phyloP scores from a whole-genome alignment of 1,140 invertebrate species.

The Heliconius congener region DNA sequence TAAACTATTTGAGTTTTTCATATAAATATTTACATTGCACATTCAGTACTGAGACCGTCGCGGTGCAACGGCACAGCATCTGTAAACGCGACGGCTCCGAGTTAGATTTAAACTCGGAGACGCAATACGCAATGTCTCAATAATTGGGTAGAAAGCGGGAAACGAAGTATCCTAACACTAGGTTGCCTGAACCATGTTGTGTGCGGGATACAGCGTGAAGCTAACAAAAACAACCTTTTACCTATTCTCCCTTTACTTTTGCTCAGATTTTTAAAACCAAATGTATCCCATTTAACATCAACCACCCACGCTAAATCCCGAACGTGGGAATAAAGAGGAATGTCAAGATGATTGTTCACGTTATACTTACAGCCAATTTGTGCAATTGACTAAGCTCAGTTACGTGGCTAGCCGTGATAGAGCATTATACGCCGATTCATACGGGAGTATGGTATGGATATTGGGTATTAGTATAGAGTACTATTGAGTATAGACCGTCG shows the following conservation, averaged over 20 bases:
- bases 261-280: not conserved
- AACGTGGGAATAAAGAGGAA: conserved; percentile 33
- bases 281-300: not conserved
- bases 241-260: too few relatives aligned
- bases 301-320: conserved; percentile 29
- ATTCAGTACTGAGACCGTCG: too few relatives aligned
- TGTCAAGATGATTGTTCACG: conserved; percentile 28
- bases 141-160: not conserved
- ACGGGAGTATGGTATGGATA: not conserved
- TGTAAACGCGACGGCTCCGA: too few relatives aligned
- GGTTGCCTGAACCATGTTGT: not conserved
- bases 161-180: not conserved
- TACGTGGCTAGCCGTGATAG: conserved; percentile 19
- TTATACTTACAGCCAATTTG: conserved; percentile 33
- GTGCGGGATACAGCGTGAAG: not conserved
- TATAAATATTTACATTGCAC: too few relatives aligned
- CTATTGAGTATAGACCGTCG: not conserved
- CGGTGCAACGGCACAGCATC: too few relatives aligned
- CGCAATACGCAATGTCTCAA: not conserved
- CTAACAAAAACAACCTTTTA: not conserved
- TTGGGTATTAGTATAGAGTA: not conserved
- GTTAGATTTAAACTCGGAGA: not conserved
- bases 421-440: conserved; percentile 13
- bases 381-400: conserved; percentile 28
- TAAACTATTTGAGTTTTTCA: too few relatives aligned